Conservation (phyloP, 2,888 invertebrate genomes). For the Andrena hattorfiana region DNA sequence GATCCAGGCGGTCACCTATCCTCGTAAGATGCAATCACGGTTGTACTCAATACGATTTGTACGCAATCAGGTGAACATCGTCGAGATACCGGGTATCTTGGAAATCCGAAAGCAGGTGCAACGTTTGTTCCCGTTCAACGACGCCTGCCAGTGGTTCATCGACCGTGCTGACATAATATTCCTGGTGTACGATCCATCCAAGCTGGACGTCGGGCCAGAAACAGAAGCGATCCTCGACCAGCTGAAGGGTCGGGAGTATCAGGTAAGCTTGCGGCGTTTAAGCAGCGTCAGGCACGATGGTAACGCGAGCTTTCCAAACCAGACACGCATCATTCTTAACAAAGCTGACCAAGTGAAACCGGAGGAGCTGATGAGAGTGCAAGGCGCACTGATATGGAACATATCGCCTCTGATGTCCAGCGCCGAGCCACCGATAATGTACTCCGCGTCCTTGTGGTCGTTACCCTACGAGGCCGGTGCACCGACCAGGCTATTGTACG, state of each 20-base stretch:
- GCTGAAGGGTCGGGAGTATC: slow-evolving; percentile 96
- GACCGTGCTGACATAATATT: slow-evolving; percentile 98
- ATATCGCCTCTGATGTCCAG: slow-evolving; percentile 98
- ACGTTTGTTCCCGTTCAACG: slow-evolving; percentile 96
- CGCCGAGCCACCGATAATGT: slow-evolving; percentile 96
- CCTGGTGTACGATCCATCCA: slow-evolving; percentile 97
- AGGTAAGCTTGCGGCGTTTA: slow-evolving; percentile 86
- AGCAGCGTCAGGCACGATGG: too few relatives aligned
- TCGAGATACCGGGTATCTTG: slow-evolving; percentile 97
- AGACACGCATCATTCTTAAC: slow-evolving; percentile 97
- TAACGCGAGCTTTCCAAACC: slow-evolving; percentile 6
- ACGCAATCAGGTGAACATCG: slow-evolving; percentile 93
- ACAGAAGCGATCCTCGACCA: slow-evolving; percentile 97
- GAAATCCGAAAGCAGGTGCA: slow-evolving; percentile 97
- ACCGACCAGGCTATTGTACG: slow-evolving; percentile 92
- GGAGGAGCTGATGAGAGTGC: slow-evolving; percentile 96
- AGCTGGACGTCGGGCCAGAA: slow-evolving; percentile 97
- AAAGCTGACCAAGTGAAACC: slow-evolving; percentile 97
- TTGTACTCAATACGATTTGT: not conserved
- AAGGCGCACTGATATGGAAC: slow-evolving; percentile 98
- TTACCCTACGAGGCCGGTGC: slow-evolving; percentile 93
- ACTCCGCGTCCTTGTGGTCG: slow-evolving; percentile 95
- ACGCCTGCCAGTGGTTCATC: slow-evolving; percentile 99
- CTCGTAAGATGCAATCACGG: not conserved
- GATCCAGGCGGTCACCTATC: not conserved